Conservation (phyloP, 2,888 invertebrate genomes). For the Scaptomyza caliginosa region DNA sequence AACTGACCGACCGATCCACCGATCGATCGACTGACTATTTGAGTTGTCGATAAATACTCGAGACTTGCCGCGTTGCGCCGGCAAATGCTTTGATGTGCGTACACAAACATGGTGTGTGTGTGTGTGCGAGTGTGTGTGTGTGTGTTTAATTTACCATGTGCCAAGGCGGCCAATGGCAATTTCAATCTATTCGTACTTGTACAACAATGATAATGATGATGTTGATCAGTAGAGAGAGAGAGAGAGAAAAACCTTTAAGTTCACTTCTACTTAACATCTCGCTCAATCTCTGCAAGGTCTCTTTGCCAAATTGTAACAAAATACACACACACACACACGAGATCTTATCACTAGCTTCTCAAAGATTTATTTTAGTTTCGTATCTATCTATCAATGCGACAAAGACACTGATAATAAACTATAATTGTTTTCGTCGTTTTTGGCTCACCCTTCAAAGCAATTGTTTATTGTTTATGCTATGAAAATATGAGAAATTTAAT, state of each 20-base stretch:
- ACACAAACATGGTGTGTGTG: slow-evolving; percentile 28
- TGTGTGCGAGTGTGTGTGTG: background rate
- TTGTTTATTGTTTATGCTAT: too few relatives aligned
- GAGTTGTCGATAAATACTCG: slow-evolving; percentile 57
- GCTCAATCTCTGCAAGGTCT: background rate
- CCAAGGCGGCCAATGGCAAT: slow-evolving; percentile 40
- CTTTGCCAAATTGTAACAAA: too few relatives aligned
- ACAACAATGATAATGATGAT: background rate
- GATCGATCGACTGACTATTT: slow-evolving; percentile 35
- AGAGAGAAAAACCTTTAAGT: too few relatives aligned
- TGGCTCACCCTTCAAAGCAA: too few relatives aligned
- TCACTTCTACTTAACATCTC: background rate
- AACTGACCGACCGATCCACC: slow-evolving; percentile 43
- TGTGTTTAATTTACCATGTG: slow-evolving; percentile 53
- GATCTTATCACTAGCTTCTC: too few relatives aligned
- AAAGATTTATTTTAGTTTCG: too few relatives aligned
- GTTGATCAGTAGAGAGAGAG: too few relatives aligned
- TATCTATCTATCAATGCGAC: too few relatives aligned
- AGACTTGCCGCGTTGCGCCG: slow-evolving; percentile 31
- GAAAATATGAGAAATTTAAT: slow-evolving; percentile 21
- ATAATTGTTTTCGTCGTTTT: too few relatives aligned
- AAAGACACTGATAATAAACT: too few relatives aligned
- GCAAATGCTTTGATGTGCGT: slow-evolving; percentile 52
- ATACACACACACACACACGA: too few relatives aligned
- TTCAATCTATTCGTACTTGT: slow-evolving; percentile 23